Conservation (phyloP, 2,113 vertebrate species). For the Boulengeromyrus knoepffleri region DNA sequence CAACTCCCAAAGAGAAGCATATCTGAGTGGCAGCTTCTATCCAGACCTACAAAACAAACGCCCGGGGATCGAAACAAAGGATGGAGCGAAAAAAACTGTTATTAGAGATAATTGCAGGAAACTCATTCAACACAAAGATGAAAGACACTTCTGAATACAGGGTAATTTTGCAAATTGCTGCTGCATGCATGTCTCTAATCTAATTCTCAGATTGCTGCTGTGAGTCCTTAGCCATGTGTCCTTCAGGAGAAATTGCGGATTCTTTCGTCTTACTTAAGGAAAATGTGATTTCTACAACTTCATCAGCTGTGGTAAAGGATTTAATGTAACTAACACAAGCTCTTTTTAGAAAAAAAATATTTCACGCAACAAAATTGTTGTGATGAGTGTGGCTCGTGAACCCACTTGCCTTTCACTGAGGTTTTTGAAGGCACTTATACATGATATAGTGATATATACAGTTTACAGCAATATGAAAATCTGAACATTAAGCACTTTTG, state of each 20-base stretch:
- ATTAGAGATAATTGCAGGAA: slow-evolving; percentile 72
- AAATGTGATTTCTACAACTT: slow-evolving; percentile 30
- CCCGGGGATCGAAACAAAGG: slow-evolving; percentile 62
- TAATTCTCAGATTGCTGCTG: slow-evolving; percentile 61
- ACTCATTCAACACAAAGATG: slow-evolving; percentile 68
- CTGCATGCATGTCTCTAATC: slow-evolving; percentile 67
- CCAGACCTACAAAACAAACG: slow-evolving; percentile 68
- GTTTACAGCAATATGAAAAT: neutral
- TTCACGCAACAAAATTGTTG: neutral
- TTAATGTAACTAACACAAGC: slow-evolving; percentile 22
- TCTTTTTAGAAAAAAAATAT: neutral
- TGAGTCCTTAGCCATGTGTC: slow-evolving; percentile 34
- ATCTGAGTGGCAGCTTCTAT: slow-evolving; percentile 78
- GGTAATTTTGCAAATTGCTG: slow-evolving; percentile 72
- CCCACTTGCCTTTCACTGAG: neutral
- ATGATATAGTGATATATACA: neutral
- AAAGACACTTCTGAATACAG: slow-evolving; percentile 69
- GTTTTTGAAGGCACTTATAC: neutral
- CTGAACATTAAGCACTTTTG: neutral
- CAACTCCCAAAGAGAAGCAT: slow-evolving; percentile 77
- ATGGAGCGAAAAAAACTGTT: slow-evolving; percentile 60
- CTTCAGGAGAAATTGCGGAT: slow-evolving; percentile 28
- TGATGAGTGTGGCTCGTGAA: neutral
- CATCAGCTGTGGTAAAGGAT: slow-evolving; percentile 20
- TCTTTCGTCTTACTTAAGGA: slow-evolving; percentile 34